Percentiles rank a stretch among this genome's conserved stretches.
Evolutionary conservation across 1,140 invertebrate species (phyloP).

Genomic region (Vollenhovia emeryi): DNA sequence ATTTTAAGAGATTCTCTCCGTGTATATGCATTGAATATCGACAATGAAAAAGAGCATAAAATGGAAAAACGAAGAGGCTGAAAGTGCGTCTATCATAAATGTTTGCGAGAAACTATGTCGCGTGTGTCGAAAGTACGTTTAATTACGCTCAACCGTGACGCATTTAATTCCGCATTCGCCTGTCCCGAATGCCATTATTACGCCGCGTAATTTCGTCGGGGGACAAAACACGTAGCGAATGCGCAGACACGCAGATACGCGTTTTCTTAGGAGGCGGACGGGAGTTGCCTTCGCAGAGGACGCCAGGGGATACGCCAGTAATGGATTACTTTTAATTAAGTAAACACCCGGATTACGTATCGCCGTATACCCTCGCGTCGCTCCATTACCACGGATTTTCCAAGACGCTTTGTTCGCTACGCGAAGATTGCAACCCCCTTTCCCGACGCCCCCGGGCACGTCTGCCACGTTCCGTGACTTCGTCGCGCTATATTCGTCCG

Average conservation of each 20-base stretch:
- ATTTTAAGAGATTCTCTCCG: too few species aligned
- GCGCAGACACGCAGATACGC: conserved; percentile 34
- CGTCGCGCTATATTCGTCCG: conserved; percentile 8
- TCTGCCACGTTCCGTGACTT: conserved; percentile 39
- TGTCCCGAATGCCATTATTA: conserved; percentile 30
- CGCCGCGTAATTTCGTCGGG: conserved; percentile 38
- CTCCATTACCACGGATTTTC: conserved; percentile 67
- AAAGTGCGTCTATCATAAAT: conserved; percentile 4
- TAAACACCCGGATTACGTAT: conserved; percentile 73
- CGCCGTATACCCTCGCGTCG: conserved; percentile 20
- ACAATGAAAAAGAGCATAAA: background rate
- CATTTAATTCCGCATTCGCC: conserved; percentile 44
- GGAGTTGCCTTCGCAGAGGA: background rate
- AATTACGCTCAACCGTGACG: background rate
- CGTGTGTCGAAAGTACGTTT: background rate
- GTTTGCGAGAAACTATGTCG: background rate
- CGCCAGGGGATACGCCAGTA: conserved; percentile 62
- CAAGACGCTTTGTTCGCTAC: conserved; percentile 32
- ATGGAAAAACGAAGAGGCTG: background rate
- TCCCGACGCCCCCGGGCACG: background rate
- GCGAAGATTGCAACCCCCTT: conserved; percentile 40
- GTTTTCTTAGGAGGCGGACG: conserved; percentile 40
- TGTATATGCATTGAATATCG: background rate
- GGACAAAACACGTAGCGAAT: conserved; percentile 30
- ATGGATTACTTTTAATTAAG: conserved; percentile 80